A percentile compares a stretch with the other conserved stretches of the same genome.
These are phyloP conservation scores for Danio rerio DNA, from an alignment of 2,113 vertebrate genomes.

Conservation along the genomic window DNA sequence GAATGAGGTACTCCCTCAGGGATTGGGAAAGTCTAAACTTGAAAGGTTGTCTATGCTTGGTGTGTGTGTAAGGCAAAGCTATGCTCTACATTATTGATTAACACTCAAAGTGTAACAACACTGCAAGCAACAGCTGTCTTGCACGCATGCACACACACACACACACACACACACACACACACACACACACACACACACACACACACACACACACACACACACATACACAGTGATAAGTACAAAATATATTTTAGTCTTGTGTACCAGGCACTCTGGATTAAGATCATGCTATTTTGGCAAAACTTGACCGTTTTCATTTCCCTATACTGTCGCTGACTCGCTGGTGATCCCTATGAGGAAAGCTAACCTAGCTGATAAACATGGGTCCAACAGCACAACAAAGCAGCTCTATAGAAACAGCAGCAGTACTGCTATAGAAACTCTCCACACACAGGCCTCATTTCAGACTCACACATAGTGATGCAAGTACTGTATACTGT, in stretches of 20 bases:
- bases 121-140: conserved; percentile 32
- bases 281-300: background rate
- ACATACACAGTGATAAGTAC: background rate
- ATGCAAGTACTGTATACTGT: background rate
- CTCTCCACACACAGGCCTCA: conserved; percentile 16
- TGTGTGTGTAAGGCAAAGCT: conserved; percentile 12
- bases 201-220: background rate
- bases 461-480: conserved; percentile 5
- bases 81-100: conserved; percentile 29
- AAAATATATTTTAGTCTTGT: background rate
- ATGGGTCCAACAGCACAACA: conserved; percentile 44
- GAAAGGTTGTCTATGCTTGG: background rate
- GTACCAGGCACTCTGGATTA: background rate
- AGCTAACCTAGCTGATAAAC: conserved; percentile 35
- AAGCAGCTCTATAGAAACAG: conserved; percentile 56
- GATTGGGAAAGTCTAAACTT: conserved; percentile 13
- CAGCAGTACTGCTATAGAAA: conserved; percentile 45
- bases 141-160: background rate
- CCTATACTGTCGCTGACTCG: conserved; percentile 29
- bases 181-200: background rate
- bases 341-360: conserved; percentile 40
- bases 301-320: conserved; percentile 24
- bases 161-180: background rate
- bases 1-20: background rate
- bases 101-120: conserved; percentile 1